Conservation (phyloP, 1,140 invertebrate genomes). For the Drosophila nikananu region DNA sequence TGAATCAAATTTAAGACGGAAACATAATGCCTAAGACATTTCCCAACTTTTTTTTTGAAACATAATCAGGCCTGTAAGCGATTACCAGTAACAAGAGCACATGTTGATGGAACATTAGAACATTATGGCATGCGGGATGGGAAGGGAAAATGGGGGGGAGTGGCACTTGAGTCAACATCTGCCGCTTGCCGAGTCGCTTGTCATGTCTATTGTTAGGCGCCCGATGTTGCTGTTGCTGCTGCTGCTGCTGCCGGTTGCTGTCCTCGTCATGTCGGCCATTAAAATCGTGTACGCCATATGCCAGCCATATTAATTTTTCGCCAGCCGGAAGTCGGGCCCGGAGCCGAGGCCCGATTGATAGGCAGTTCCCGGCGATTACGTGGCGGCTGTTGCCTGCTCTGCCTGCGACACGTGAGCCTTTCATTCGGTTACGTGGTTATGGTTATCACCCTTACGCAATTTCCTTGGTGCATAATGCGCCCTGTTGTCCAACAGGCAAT, state of each 20-base stretch:
- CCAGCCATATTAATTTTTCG: conserved; percentile 75
- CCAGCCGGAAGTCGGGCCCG: conserved; percentile 30
- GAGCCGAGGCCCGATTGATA: conserved; percentile 28
- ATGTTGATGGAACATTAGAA: conserved; percentile 45
- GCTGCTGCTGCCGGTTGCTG: conserved; percentile 26
- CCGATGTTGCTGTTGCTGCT: conserved; percentile 41
- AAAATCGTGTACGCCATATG: conserved; percentile 68
- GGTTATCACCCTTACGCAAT: conserved; percentile 78
- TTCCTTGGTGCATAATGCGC: conserved; percentile 47
- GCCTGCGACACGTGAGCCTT: conserved; percentile 59
- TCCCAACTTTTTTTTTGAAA: background rate
- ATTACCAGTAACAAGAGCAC: conserved; percentile 47
- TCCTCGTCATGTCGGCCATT: conserved; percentile 61
- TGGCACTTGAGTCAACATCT: conserved; percentile 34
- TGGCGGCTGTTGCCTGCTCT: conserved; percentile 22
- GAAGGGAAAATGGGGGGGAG: conserved; percentile 1
- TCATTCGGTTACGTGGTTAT: conserved; percentile 63
- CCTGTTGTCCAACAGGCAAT: conserved; percentile 45
- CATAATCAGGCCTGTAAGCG: conserved; percentile 24
- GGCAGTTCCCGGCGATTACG: conserved; percentile 52
- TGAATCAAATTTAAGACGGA: too few relatives aligned
- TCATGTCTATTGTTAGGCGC: conserved; percentile 69
- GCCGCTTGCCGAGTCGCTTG: conserved; percentile 32
- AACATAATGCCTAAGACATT: background rate
- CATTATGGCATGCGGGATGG: conserved; percentile 1